A percentile compares a stretch with the other conserved stretches of the same genome.
Conservation (phyloP, 2,888 invertebrate species). For the Clitarchus hookeri region DNA sequence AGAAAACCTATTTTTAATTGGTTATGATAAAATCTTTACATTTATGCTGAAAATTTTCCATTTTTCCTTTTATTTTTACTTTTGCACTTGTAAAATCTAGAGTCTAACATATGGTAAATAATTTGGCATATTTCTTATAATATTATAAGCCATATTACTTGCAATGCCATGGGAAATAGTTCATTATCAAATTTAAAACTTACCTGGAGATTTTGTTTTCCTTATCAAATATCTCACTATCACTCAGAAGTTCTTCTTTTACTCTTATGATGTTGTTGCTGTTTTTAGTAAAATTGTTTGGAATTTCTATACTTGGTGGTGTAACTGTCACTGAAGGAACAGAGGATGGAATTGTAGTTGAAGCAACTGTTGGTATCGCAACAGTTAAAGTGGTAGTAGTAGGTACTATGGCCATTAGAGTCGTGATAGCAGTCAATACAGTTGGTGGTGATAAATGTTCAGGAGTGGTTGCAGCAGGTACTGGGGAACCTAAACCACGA, state of each 20-base stretch:
- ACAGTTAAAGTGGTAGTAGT: conserved; percentile 46
- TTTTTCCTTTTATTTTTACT: too few species aligned
- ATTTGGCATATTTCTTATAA: too few species aligned
- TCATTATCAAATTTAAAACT: not conserved
- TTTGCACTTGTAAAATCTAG: too few species aligned
- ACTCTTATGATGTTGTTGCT: conserved; percentile 31
- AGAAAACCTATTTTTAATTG: too few species aligned
- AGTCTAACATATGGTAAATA: too few species aligned
- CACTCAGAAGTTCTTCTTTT: conserved; percentile 31
- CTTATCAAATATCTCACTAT: conserved; percentile 30
- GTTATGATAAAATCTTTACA: too few species aligned
- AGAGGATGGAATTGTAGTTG: conserved; percentile 38
- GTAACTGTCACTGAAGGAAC: conserved; percentile 32
- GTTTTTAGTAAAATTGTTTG: conserved; percentile 24
- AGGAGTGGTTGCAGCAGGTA: not conserved
- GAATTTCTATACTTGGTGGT: conserved; percentile 34
- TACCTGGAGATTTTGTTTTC: conserved; percentile 33
- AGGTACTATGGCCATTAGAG: conserved; percentile 48
- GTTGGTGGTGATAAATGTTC: not conserved
- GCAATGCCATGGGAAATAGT: too few species aligned
- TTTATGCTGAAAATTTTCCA: too few species aligned
- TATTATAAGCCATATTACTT: too few species aligned
- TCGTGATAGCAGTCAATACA: conserved; percentile 41
- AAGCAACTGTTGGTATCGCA: conserved; percentile 37
- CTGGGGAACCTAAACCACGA: conserved; percentile 14